phyloP scores from a whole-genome alignment of 2,113 vertebrate species.

The Empidonax traillii region DNA sequence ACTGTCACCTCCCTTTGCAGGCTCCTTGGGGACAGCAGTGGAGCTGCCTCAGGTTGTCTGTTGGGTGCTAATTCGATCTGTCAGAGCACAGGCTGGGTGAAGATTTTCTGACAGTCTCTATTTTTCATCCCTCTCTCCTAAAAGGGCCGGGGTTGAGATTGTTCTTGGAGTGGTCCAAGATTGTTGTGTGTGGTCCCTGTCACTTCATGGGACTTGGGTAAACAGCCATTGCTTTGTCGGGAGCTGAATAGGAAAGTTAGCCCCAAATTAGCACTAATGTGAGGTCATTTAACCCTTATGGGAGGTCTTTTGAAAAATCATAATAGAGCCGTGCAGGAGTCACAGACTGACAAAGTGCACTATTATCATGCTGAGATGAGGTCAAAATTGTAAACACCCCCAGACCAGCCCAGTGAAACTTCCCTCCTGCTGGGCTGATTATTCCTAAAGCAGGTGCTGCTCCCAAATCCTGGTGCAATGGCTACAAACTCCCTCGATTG shows the following conservation, averaged over 20 bases:
- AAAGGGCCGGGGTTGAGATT: background rate
- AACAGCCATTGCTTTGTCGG: constrained; percentile 52
- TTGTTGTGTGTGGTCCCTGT: constrained; percentile 59
- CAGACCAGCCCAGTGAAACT: background rate
- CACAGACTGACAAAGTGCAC: background rate
- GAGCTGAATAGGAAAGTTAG: constrained; percentile 51
- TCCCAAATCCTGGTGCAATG: background rate
- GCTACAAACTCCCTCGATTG: background rate
- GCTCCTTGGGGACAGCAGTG: accelerated
- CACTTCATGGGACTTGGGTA: background rate
- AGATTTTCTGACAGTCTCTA: background rate
- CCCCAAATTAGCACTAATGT: constrained; percentile 67
- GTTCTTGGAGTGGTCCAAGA: background rate
- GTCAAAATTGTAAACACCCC: background rate
- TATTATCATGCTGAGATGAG: background rate
- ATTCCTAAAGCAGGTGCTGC: background rate
- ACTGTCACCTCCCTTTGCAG: background rate
- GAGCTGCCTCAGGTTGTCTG: background rate
- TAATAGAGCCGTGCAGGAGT: constrained; percentile 2
- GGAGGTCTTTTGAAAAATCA: constrained; percentile 53
- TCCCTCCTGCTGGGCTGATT: constrained; percentile 27
- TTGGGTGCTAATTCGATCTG: background rate
- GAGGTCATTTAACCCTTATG: constrained; percentile 36
- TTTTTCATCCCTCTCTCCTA: background rate
- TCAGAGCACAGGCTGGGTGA: background rate